Conservation (phyloP, 2,888 invertebrate species). For the Sarcophaga caerulescens region DNA sequence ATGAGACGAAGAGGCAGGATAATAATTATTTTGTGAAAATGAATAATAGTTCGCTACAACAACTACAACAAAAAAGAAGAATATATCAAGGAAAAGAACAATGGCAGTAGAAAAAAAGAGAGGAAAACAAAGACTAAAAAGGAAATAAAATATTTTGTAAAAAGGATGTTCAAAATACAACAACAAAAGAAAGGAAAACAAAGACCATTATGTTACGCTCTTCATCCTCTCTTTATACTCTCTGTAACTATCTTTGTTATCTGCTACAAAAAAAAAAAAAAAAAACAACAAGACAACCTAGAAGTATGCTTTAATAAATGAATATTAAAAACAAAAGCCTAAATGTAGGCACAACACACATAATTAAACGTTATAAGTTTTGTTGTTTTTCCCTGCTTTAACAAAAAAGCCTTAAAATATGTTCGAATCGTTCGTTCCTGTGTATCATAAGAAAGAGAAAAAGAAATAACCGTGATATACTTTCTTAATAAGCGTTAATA, state of each 20-base stretch:
- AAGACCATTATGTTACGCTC: background rate
- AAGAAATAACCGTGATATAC: too few relatives aligned
- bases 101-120: slow-evolving; percentile 45
- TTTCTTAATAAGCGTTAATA: too few relatives aligned
- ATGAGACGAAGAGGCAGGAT: too few relatives aligned
- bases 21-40: slow-evolving; percentile 11
- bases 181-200: slow-evolving; percentile 21
- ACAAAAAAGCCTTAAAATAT: too few relatives aligned
- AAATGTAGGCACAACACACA: slow-evolving; percentile 41
- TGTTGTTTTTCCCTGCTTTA: background rate
- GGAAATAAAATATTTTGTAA: slow-evolving; percentile 62
- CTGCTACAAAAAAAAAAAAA: background rate
- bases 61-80: background rate
- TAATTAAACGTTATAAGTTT: slow-evolving; percentile 34
- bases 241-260: slow-evolving; percentile 44
- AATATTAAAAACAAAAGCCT: slow-evolving; percentile 49
- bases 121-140: slow-evolving; percentile 48
- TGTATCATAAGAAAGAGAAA: too few relatives aligned
- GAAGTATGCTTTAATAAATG: slow-evolving; percentile 58
- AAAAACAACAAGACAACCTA: slow-evolving; percentile 23
- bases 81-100: slow-evolving; percentile 24
- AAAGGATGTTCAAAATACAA: slow-evolving; percentile 38
- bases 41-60: slow-evolving; percentile 55
- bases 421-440: background rate
- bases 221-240: slow-evolving; percentile 11